These are phyloP conservation scores for Aphis gossypii DNA, from an alignment of 1,140 invertebrate genomes.

Conservation along the genomic window DNA sequence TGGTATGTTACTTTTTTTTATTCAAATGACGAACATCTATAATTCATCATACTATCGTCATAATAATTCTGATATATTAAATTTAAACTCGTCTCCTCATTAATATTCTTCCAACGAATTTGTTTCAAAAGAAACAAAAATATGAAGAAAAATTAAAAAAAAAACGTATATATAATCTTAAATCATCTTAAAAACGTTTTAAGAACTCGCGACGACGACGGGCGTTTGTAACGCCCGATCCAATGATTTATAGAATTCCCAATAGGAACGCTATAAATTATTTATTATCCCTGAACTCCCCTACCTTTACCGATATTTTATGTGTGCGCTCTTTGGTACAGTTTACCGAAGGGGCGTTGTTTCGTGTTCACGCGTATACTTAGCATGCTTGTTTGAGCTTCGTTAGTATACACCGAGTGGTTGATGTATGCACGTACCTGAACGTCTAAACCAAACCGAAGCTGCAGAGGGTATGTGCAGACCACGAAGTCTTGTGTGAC, in stretches of 20 bases:
- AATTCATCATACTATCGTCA: too few relatives aligned
- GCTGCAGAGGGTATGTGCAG: not conserved
- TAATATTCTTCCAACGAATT: not conserved
- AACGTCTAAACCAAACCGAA: not conserved
- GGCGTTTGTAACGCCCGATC: too few relatives aligned
- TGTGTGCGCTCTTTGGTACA: not conserved
- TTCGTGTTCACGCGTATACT: not conserved
- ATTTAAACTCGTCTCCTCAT: not conserved
- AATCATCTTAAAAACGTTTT: not conserved
- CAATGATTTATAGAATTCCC: conserved; percentile 37
- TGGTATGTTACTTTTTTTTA: not conserved
- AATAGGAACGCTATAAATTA: conserved; percentile 42
- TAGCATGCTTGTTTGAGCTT: not conserved
- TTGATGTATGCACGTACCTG: not conserved
- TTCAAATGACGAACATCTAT: not conserved
- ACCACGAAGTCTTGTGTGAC: not conserved
- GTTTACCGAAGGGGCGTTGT: not conserved
- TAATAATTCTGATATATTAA: not conserved
- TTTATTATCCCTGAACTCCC: not conserved
- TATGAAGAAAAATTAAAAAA: not conserved
- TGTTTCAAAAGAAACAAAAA: not conserved
- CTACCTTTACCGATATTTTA: not conserved
- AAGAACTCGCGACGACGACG: not conserved
- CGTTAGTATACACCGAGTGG: not conserved
- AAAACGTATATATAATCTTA: not conserved